Evolutionary conservation across 1,140 invertebrate genomes (phyloP).

Genomic region (Drosophila elegans): DNA sequence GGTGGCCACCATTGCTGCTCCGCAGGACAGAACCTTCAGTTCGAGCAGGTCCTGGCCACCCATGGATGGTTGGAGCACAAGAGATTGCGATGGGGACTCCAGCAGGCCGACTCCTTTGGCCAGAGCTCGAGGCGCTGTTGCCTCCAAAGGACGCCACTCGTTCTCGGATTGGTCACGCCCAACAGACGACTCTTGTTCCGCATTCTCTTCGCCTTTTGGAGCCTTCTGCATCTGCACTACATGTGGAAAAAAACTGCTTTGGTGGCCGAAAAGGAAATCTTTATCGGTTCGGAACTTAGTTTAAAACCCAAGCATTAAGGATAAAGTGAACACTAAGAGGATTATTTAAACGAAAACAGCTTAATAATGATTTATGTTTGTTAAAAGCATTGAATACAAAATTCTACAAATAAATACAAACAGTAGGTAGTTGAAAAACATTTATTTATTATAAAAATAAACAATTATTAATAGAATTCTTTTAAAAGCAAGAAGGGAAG

Average conservation of each 20-base stretch:
- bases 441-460: neutral
- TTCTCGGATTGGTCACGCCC: conserved; percentile 48
- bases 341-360: no score
- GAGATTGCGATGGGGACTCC: conserved; percentile 2
- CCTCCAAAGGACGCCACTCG: conserved; percentile 32
- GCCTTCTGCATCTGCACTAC: conserved; percentile 42
- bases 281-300: conserved; percentile 16
- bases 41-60: conserved; percentile 34
- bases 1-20: conserved; percentile 4
- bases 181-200: conserved; percentile 48
- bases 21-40: conserved; percentile 39
- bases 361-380: neutral
- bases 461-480: no score
- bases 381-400: no score
- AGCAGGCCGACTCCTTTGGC: conserved; percentile 10
- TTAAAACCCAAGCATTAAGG: neutral
- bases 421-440: neutral
- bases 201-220: conserved; percentile 43
- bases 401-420: no score
- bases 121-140: neutral
- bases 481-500: no score
- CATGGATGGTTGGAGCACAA: conserved; percentile 46
- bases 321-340: no score
- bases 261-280: conserved; percentile 39
- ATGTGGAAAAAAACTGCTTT: conserved; percentile 43